A percentile compares a stretch with the other conserved stretches of the same genome.
These are phyloP conservation scores for Pedionomus torquatus DNA, from an alignment of 2,113 vertebrate species.

Conservation along the genomic window DNA sequence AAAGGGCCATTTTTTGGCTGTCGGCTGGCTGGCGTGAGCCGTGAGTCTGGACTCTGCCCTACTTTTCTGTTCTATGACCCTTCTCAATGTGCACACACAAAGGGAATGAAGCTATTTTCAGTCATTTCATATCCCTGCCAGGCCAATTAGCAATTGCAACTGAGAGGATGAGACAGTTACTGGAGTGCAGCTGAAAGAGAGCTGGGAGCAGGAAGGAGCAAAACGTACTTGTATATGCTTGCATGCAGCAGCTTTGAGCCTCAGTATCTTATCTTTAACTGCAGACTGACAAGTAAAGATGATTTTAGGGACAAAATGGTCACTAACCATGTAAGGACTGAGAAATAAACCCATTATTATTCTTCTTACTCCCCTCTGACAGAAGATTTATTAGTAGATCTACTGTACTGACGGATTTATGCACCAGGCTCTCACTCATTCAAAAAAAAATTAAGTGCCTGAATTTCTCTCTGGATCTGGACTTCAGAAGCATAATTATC, in stretches of 20 bases:
- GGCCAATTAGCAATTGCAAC: constrained; percentile 47
- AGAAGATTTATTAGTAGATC: neutral
- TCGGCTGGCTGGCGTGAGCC: neutral
- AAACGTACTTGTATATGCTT: neutral
- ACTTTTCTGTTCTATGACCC: constrained; percentile 10
- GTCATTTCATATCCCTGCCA: neutral
- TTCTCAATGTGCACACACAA: neutral
- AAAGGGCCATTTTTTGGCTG: neutral
- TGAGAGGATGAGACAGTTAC: neutral
- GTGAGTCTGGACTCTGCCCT: neutral
- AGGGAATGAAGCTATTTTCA: constrained; percentile 33
- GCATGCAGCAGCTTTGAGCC: neutral
- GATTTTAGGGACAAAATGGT: neutral
- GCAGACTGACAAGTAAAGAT: neutral
- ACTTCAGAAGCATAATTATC: constrained; percentile 1
- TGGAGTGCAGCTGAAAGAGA: neutral
- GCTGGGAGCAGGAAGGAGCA: neutral
- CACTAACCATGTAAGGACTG: neutral
- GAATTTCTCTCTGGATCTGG: neutral
- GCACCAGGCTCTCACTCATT: neutral
- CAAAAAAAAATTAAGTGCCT: neutral
- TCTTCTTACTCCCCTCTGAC: neutral
- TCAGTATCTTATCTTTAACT: neutral
- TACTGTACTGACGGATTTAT: neutral
- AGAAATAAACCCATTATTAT: neutral